Percentiles rank a stretch among this genome's conserved stretches.
Conservation (phyloP, 1,140 invertebrate species). For the Apis laboriosa region DNA sequence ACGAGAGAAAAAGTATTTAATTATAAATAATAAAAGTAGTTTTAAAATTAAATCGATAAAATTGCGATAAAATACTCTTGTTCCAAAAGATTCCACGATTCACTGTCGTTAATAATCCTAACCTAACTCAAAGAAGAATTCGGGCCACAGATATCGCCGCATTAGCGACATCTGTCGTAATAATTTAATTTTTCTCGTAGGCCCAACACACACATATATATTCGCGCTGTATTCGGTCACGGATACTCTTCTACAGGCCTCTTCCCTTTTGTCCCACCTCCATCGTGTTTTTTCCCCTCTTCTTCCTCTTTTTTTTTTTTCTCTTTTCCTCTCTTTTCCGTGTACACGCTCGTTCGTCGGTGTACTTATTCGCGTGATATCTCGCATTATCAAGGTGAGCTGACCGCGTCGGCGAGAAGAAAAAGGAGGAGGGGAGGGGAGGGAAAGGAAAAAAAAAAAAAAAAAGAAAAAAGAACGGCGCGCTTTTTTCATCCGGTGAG, state of each 20-base stretch:
- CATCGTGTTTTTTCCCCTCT: conserved; percentile 30
- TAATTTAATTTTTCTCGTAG: conserved; percentile 58
- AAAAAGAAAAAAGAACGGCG: conserved; percentile 20
- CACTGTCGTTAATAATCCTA: no score
- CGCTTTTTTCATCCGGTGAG: conserved; percentile 58
- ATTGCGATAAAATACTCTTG: no score
- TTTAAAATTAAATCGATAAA: no score
- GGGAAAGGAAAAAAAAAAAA: no score
- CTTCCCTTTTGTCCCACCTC: conserved; percentile 33
- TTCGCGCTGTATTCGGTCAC: conserved; percentile 52
- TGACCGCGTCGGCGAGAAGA: conserved; percentile 48
- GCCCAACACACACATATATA: not conserved
- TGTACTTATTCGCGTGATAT: conserved; percentile 65
- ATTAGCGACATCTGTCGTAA: conserved; percentile 9
- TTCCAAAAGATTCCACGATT: no score
- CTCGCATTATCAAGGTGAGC: conserved; percentile 69
- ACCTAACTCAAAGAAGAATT: no score
- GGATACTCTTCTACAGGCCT: conserved; percentile 56
- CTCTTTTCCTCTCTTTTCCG: conserved; percentile 22
- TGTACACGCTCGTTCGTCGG: conserved; percentile 44
- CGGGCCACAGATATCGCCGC: no score
- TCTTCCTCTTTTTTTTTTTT: not conserved
- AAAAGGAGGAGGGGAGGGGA: not conserved
- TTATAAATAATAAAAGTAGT: no score
- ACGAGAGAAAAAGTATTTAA: no score